Evolutionary conservation across 2,797 vertebrate species (phyloP).

Genomic region (Ptychadena robeensis): DNA sequence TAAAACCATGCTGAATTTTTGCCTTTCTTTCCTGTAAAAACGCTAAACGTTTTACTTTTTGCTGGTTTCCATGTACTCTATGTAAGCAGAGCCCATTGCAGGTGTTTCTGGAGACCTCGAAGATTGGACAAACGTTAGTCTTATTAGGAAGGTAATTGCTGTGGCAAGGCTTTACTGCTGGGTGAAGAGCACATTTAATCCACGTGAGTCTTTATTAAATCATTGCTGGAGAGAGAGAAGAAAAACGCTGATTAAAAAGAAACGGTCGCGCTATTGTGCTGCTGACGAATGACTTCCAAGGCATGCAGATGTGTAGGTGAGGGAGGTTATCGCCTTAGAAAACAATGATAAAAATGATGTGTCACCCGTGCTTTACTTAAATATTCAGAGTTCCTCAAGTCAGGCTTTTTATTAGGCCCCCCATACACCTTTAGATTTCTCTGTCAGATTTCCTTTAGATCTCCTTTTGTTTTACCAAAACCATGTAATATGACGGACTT

Average conservation of each 20-base stretch:
- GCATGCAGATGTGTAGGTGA: slow-evolving; percentile 28
- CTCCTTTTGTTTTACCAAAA: too few species aligned
- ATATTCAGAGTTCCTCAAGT: neutral
- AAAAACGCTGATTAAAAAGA: slow-evolving; percentile 54
- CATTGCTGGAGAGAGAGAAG: slow-evolving; percentile 35
- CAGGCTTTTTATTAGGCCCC: neutral
- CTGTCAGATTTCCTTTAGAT: too few species aligned
- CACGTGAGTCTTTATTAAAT: slow-evolving; percentile 54
- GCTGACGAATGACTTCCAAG: slow-evolving; percentile 26
- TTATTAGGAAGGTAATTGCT: slow-evolving; percentile 45
- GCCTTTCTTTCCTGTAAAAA: neutral
- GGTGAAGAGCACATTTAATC: slow-evolving; percentile 50
- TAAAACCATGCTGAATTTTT: neutral
- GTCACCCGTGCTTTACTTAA: neutral
- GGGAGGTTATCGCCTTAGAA: neutral
- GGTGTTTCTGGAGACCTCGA: neutral
- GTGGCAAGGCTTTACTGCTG: slow-evolving; percentile 12
- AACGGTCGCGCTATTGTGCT: slow-evolving; percentile 17
- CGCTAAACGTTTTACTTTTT: neutral
- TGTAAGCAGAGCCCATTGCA: neutral
- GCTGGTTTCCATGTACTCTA: neutral
- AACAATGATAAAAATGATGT: neutral
- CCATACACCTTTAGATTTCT: too few species aligned
- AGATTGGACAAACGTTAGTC: slow-evolving; percentile 23
- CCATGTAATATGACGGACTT: too few species aligned